Evolutionary conservation across 23 tunicate genomes (phyloP).

Genomic region (Styela plicata): DNA sequence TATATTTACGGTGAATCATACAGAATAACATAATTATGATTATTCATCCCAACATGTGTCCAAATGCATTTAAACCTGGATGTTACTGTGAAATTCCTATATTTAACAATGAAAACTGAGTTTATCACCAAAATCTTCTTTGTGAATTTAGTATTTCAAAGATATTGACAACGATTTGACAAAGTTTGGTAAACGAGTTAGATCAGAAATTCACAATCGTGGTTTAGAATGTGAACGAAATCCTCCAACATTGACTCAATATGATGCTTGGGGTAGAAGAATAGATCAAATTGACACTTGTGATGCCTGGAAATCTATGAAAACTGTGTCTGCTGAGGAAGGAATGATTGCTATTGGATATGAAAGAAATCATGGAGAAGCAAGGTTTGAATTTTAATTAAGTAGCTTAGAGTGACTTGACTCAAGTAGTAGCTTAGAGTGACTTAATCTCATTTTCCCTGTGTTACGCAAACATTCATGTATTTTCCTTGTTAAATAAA

Average conservation of each 20-base stretch:
- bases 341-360: conserved; percentile 89
- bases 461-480: too few relatives aligned
- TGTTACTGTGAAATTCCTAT: too few relatives aligned
- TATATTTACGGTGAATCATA: too few relatives aligned
- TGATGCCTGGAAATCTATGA: conserved; percentile 77
- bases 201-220: conserved; percentile 40
- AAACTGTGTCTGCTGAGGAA: conserved; percentile 77
- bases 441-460: too few relatives aligned
- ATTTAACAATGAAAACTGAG: too few relatives aligned
- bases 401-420: too few relatives aligned
- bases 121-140: not conserved
- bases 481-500: too few relatives aligned
- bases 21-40: too few relatives aligned
- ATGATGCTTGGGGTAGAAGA: conserved; percentile 93
- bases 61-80: too few relatives aligned
- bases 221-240: conserved; percentile 64
- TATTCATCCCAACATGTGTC: too few relatives aligned
- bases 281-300: conserved; percentile 74
- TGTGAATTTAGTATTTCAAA: conserved; percentile 31
- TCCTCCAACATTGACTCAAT: conserved; percentile 71
- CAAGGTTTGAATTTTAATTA: conserved; percentile 42
- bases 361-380: conserved; percentile 64
- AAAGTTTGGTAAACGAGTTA: conserved; percentile 57
- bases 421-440: too few relatives aligned
- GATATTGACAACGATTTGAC: conserved; percentile 50